Conservation (phyloP, 2,888 invertebrate species). For the Oconnorella tubifera region DNA sequence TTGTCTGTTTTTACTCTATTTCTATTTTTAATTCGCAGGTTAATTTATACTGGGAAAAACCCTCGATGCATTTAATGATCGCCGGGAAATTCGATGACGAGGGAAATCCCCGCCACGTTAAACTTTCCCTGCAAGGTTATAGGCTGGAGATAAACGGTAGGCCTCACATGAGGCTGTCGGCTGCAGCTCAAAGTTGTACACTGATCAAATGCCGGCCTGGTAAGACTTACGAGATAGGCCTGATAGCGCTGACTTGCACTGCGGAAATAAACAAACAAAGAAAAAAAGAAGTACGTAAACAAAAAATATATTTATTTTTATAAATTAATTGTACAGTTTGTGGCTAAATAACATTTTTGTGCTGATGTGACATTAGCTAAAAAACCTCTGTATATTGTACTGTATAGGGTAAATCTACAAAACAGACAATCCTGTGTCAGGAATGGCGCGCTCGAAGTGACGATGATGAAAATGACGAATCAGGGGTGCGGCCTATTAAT, state of each 20-base stretch:
- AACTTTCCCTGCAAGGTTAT: constrained; percentile 45
- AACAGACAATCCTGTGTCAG: constrained; percentile 3
- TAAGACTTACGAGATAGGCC: constrained; percentile 49
- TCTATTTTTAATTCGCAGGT: no score
- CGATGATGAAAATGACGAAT: constrained; percentile 50
- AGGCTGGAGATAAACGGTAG: constrained; percentile 43
- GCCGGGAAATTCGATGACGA: constrained; percentile 44
- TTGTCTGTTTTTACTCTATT: no score
- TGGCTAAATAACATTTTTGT: neutral
- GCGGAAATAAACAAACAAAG: constrained; percentile 49
- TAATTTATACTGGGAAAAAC: constrained; percentile 56
- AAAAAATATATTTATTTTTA: neutral
- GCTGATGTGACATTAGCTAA: no score
- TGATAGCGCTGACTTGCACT: constrained; percentile 54
- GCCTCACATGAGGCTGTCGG: constrained; percentile 49
- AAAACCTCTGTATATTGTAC: no score
- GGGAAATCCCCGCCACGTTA: constrained; percentile 46
- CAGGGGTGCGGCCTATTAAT: constrained; percentile 48
- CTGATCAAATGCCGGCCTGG: constrained; percentile 55
- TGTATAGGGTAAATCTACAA: neutral
- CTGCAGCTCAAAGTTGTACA: constrained; percentile 52
- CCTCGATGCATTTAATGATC: constrained; percentile 46
- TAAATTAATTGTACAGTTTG: neutral
- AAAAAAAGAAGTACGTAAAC: constrained; percentile 29
- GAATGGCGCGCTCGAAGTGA: constrained; percentile 38